A percentile compares a stretch with the other conserved stretches of the same genome.
phyloP scores from a whole-genome alignment of 2,113 vertebrate species.

The Menidia beryllina region DNA sequence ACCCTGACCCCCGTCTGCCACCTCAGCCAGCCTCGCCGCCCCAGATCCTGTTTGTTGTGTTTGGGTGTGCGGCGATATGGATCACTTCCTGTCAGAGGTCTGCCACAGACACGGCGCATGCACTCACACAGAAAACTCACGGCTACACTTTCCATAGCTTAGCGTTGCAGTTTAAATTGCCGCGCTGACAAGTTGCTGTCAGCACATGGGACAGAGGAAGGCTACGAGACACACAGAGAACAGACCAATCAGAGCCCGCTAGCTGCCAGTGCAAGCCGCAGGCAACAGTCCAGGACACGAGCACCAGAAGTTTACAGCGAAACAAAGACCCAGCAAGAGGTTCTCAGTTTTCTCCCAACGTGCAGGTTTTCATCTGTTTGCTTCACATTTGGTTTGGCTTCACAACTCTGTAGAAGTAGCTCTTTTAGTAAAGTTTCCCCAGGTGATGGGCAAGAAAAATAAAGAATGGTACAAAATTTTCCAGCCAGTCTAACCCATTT shows the following conservation, averaged over 20 bases:
- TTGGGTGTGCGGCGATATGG: constrained; percentile 64
- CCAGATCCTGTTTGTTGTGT: constrained; percentile 70
- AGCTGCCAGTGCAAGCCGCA: constrained; percentile 19
- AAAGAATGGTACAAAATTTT: too few species aligned
- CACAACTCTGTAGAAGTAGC: too few species aligned
- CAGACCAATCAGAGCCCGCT: constrained; percentile 49
- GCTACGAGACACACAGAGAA: constrained; percentile 43
- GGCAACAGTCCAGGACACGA: too few species aligned
- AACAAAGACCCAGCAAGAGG: too few species aligned
- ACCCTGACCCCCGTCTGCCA: constrained; percentile 38
- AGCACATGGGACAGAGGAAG: constrained; percentile 47
- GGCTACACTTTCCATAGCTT: background rate
- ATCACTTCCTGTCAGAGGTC: constrained; percentile 72
- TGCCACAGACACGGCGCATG: constrained; percentile 50
- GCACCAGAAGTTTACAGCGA: too few species aligned
- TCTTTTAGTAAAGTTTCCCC: too few species aligned
- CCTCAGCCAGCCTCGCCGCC: constrained; percentile 21
- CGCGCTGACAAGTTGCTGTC: constrained; percentile 65
- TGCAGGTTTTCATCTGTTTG: too few species aligned
- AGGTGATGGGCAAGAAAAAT: too few species aligned
- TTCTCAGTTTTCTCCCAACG: too few species aligned
- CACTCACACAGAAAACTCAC: constrained; percentile 1
- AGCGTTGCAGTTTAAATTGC: constrained; percentile 46
- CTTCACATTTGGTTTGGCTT: too few species aligned
- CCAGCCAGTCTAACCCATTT: too few species aligned